phyloP scores from a whole-genome alignment of 30 jellyfish, hydroid and myxozoan species.

The Rhopilema esculentum region DNA sequence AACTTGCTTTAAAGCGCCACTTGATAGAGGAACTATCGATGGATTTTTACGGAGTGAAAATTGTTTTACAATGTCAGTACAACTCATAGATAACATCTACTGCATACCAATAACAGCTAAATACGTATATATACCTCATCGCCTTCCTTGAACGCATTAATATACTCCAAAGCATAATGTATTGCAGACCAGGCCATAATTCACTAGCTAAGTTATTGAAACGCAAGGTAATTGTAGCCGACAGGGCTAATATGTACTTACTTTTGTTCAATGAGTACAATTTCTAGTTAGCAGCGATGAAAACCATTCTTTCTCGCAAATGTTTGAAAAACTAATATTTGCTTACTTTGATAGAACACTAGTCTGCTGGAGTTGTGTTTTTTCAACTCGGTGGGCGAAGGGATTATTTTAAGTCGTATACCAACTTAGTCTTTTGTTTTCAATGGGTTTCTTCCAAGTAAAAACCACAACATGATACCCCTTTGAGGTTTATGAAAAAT shows the following conservation, averaged over 20 bases:
- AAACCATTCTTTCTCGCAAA: background rate
- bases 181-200: slow-evolving; percentile 68
- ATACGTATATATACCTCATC: slow-evolving; percentile 51
- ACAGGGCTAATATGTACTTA: background rate
- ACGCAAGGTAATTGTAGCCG: background rate
- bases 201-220: background rate
- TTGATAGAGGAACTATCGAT: no score
- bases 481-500: no score
- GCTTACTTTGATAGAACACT: background rate
- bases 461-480: no score
- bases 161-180: slow-evolving; percentile 58
- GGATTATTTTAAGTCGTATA: background rate
- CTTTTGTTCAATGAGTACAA: background rate
- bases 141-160: slow-evolving; percentile 39
- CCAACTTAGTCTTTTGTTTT: background rate
- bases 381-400: background rate
- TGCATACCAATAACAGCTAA: no score
- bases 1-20: no score
- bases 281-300: background rate
- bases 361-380: background rate
- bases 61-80: no score
- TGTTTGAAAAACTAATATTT: background rate
- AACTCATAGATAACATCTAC: no score
- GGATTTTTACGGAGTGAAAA: no score
- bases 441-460: no score